A percentile compares a stretch with the other conserved stretches of the same genome.
Conservation (phyloP, 2,113 vertebrate species). For the Cyanoderma ruficeps region DNA sequence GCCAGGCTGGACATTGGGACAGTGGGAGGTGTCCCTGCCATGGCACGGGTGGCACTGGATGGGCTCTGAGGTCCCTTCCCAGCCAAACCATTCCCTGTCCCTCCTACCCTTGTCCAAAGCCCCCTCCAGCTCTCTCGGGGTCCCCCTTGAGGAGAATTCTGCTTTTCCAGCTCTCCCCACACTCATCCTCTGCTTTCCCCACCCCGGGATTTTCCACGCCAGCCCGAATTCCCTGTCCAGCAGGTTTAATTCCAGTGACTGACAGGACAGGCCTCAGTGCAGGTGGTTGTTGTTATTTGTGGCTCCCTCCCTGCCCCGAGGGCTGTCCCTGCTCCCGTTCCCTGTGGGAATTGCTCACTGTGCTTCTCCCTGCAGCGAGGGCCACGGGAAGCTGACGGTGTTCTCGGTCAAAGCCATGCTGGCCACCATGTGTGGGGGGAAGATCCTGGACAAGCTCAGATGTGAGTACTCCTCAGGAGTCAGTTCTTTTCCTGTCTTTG, state of each 20-base stretch:
- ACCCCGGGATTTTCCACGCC: fast-evolving
- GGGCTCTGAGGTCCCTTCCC: too few relatives aligned
- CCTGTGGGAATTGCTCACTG: too few relatives aligned
- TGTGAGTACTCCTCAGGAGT: slow-evolving; percentile 80
- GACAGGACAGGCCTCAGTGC: too few relatives aligned
- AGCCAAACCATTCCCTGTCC: background rate
- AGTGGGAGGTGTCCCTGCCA: too few relatives aligned
- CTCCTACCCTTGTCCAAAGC: background rate
- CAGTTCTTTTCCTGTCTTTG: background rate
- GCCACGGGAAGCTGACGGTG: slow-evolving; percentile 94
- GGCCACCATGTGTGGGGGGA: slow-evolving; percentile 96
- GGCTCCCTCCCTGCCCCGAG: too few relatives aligned
- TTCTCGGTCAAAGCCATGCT: slow-evolving; percentile 98
- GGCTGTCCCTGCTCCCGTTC: too few relatives aligned
- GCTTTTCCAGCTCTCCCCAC: background rate
- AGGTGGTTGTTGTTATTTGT: fast-evolving
- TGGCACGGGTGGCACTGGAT: too few relatives aligned
- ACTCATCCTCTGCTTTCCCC: fast-evolving
- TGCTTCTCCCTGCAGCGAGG: slow-evolving; percentile 82
- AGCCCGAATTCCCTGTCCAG: background rate
- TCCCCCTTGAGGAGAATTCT: too few relatives aligned
- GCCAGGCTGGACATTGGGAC: too few relatives aligned
- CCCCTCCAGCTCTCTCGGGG: background rate
- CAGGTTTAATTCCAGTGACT: too few relatives aligned
- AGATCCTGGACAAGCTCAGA: slow-evolving; percentile 95